Base-by-base conservation (phyloP, 2,888 invertebrate genomes). In the Malthinus seriepunctatus region DNA sequence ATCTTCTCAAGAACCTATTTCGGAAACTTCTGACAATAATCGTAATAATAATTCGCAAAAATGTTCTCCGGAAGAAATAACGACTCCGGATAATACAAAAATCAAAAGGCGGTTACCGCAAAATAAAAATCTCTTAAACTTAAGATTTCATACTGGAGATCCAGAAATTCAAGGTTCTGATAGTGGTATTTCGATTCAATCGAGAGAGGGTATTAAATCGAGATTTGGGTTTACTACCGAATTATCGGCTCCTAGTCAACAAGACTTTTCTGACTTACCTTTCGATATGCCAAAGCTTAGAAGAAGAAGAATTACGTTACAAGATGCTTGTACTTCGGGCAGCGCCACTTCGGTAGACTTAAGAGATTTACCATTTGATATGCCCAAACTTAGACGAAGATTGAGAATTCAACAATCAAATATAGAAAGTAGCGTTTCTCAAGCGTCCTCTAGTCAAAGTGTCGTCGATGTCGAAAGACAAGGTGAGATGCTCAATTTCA, bases 281-380 rank as follows among this genome's bases (percentile, higher is more conserved):
- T 93, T 93, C 71, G 93, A 93, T 71, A 93, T 93, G 93, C 93
- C 93, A 47, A 94, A 94, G 76, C 78, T 93, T 65, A 82, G 92
- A 56, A 82, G 92, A 63, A 84, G 88, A 70, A 79, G 87, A 57
- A 84, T 85, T 14, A 72, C 88, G 68, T 87, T 88, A 71, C 86
- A 86, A 73, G 86, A 83, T 63, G 81, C 81, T 8, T 89, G 89
- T 51, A 90, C 90, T 66, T 87, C 87, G 5, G 86, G 87, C 35
- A 87, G 87, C 71, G 86, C 87, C 38, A 88, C 88, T 7, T 88
- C 88, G 9, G 89, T 91, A 39, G 93, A 93, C 74, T 80, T 93
- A 50, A 83, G 89, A 63, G 87, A 93, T 75, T 82, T 94, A 73
- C 94, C 94, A 55, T 94, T 94, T 76, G 93, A 94, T 76, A 94